These are phyloP conservation scores for Odontesthes bonariensis DNA, from an alignment of 2,113 vertebrate genomes.

Conservation along the genomic window DNA sequence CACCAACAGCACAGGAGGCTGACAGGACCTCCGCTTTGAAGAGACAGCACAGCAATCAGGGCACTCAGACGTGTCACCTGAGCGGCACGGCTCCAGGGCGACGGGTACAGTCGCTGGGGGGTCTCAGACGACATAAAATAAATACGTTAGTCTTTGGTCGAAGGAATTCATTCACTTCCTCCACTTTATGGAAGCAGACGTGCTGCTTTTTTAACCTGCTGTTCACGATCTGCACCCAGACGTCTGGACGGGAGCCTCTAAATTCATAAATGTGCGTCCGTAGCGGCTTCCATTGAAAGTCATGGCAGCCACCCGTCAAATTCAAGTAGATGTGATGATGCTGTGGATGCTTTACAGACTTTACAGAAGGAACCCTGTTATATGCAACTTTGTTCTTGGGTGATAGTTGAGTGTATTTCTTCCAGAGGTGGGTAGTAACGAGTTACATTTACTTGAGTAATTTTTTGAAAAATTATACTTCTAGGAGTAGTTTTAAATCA, in stretches of 20 bases:
- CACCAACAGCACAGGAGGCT: slow-evolving; percentile 24
- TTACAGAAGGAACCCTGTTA: no score
- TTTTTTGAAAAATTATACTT: no score
- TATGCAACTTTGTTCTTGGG: no score
- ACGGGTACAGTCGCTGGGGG: slow-evolving; percentile 5
- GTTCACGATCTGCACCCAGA: background rate
- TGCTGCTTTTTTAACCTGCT: slow-evolving; percentile 15
- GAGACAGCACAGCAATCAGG: slow-evolving; percentile 41
- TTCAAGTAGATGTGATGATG: no score
- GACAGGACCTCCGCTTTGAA: slow-evolving; percentile 50
- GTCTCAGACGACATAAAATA: slow-evolving; percentile 14
- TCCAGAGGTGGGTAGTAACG: no score
- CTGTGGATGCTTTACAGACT: no score
- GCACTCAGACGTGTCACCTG: slow-evolving; percentile 29
- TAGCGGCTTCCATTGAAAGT: no score
- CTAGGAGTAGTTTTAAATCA: no score
- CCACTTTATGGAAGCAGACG: background rate
- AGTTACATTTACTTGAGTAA: no score
- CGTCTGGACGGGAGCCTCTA: background rate
- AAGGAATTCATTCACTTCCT: background rate
- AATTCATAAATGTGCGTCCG: no score
- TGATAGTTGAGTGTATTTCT: no score
- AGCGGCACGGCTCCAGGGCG: slow-evolving; percentile 13
- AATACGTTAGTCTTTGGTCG: background rate
- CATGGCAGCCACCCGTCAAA: no score